Evolutionary conservation across 2,113 vertebrate species (phyloP), one percentile per base, ranked within the genome.

Genomic region (Delphinapterus leucas): DNA sequence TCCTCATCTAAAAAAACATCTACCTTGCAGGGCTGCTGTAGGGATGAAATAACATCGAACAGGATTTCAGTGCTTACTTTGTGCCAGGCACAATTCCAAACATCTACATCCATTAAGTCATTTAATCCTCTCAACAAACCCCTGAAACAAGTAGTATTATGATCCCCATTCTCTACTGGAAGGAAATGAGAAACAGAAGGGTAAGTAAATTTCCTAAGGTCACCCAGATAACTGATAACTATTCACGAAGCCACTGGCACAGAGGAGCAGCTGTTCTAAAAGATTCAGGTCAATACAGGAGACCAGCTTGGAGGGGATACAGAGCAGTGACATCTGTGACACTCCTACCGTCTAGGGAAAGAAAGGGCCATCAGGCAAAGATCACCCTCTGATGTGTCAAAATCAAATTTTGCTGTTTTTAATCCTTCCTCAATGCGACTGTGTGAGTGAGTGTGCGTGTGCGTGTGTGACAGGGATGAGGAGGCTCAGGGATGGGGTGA

Each of bases 1-100:
- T 97, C 85, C 82, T 95, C 93, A 67, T 47, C 83, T 82, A 49
- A 95, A 93, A 93, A 94, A 60, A 12, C 44, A 73, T 28, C 53
- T 41, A 23, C 41, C 55, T 77, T 44, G 14, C 38, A 49, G 49
- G 60, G 47, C 38, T 94, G 31, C 36, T 63, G 8, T 65, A 49
- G 36, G 53, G n/a, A n/a, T 80, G 71, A 90, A 82, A 79, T 60
- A 60, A 14, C n/a, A 10, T 23, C 0, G 0, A 67, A 58, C 1
- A 79, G 41, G 49, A 96, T 76, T 81, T 38, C 47, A 77, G 73
- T 9, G 61, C 26, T 70, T 90, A 23, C 91, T 84, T 92, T 76
- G 84, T 67, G 3, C 20, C 10, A 26, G 47, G 63, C 80, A 44
- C 28, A 80, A 26, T 55, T 90, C 55, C 80, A 74, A 92, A n/a